Conservation (phyloP, 2,888 invertebrate species). For the Thumatha senex region DNA sequence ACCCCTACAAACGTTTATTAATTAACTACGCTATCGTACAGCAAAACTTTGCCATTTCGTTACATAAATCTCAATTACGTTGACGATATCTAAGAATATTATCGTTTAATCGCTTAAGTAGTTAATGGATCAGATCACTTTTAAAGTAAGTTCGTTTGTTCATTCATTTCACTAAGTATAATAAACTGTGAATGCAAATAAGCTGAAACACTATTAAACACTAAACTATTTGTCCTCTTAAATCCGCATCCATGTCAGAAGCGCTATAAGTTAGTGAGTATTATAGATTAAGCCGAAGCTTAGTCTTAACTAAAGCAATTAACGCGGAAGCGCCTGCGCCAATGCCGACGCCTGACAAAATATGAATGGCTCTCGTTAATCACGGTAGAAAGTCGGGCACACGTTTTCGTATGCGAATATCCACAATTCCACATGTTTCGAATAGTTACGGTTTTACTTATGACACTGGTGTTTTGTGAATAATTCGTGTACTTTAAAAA, state of each 20-base stretch:
- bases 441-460: not conserved
- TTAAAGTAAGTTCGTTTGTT: too few relatives aligned
- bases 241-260: not conserved
- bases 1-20: too few relatives aligned
- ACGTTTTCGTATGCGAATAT: constrained; percentile 5
- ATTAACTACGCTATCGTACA: too few relatives aligned
- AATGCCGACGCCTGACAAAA: constrained; percentile 24
- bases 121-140: too few relatives aligned
- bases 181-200: too few relatives aligned
- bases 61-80: too few relatives aligned
- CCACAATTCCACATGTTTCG: not conserved
- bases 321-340: constrained; percentile 12
- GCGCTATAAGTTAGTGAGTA: constrained; percentile 8
- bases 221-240: not conserved
- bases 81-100: too few relatives aligned
- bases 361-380: constrained; percentile 34
- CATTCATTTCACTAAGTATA: too few relatives aligned
- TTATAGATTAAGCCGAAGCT: constrained; percentile 10
- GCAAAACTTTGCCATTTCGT: too few relatives aligned
- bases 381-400: constrained; percentile 15
- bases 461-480: too few relatives aligned
- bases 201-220: not conserved
- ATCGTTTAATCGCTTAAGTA: too few relatives aligned
- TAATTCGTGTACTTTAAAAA: too few relatives aligned
- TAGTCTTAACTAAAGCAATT: constrained; percentile 22